These are phyloP conservation scores for Ceratina japonica DNA, from an alignment of 1,140 invertebrate species.

Conservation along the genomic window DNA sequence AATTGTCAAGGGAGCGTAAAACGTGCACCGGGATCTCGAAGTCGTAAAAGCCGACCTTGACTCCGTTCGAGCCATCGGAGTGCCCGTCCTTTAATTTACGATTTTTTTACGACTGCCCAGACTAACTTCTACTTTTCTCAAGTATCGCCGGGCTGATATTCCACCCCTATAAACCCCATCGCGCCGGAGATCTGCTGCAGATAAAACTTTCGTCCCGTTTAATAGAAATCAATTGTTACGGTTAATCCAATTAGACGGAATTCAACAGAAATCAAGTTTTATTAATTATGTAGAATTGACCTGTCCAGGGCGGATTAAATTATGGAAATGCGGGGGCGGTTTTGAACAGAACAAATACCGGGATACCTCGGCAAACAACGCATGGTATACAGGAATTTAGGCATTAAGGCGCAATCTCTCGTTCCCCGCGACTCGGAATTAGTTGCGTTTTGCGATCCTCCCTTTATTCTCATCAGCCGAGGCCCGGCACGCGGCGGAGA, in stretches of 20 bases:
- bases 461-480: not conserved
- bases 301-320: no score
- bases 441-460: not conserved
- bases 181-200: not conserved
- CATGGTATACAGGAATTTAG: no score
- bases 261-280: no score
- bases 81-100: conserved; percentile 14
- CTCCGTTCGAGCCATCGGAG: not conserved
- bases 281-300: no score
- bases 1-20: not conserved
- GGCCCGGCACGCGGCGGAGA: not conserved
- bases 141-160: not conserved
- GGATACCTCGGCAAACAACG: no score
- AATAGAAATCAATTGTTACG: no score
- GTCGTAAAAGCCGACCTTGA: not conserved
- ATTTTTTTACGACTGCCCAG: not conserved
- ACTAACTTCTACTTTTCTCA: not conserved
- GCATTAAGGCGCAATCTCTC: no score
- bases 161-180: not conserved
- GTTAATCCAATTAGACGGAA: no score
- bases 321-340: no score
- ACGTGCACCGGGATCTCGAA: not conserved
- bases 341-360: no score
- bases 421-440: not conserved
- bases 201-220: not conserved